Percentiles rank a stretch among this genome's conserved stretches.
phyloP scores from a whole-genome alignment of 2,888 invertebrate species.

The Nomada fabriciana region DNA sequence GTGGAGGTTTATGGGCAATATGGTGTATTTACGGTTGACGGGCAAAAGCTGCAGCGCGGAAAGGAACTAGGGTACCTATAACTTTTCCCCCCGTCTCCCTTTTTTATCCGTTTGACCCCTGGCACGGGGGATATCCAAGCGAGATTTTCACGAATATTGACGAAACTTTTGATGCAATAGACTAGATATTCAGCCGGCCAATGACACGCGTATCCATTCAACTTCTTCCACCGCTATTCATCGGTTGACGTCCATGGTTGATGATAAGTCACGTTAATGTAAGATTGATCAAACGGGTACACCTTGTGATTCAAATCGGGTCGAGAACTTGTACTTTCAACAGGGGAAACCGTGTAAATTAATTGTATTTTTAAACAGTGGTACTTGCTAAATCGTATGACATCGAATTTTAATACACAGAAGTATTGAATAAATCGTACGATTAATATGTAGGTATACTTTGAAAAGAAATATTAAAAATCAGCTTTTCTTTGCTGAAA shows the following conservation, averaged over 20 bases:
- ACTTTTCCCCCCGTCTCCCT: constrained; percentile 49
- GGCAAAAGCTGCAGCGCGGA: constrained; percentile 70
- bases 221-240: constrained; percentile 11
- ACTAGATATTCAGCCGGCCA: constrained; percentile 30
- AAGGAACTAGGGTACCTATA: constrained; percentile 59
- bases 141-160: constrained; percentile 65
- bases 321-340: constrained; percentile 12
- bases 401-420: too few species aligned
- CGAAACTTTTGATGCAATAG: constrained; percentile 44
- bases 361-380: too few species aligned
- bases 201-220: constrained; percentile 11
- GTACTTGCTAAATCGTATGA: too few species aligned
- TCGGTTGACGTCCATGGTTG: constrained; percentile 18
- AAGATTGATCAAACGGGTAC: constrained; percentile 66
- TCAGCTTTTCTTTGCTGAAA: too few species aligned
- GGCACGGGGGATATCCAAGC: constrained; percentile 41
- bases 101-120: constrained; percentile 39
- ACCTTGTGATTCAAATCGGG: neutral
- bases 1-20: constrained; percentile 83
- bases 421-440: too few species aligned
- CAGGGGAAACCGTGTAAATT: too few species aligned
- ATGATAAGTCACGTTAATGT: constrained; percentile 81
- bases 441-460: too few species aligned
- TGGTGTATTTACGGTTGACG: constrained; percentile 81
- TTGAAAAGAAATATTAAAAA: too few species aligned